A percentile compares a stretch with the other conserved stretches of the same genome.
These are phyloP conservation scores for Mactra quadrangularis DNA, from an alignment of 1,140 invertebrate species.

Conservation along the genomic window DNA sequence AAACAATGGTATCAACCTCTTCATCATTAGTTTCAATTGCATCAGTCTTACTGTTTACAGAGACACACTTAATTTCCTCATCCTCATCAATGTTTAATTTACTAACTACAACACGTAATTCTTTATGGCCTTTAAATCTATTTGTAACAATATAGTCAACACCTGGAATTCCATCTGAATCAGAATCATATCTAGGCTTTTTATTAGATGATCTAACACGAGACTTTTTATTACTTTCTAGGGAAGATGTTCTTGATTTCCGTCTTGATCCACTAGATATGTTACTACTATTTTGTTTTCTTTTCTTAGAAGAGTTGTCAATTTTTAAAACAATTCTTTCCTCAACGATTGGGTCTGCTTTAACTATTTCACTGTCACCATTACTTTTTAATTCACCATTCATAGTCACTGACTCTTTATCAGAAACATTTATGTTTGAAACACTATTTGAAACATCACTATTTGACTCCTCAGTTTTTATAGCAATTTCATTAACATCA, in stretches of 20 bases:
- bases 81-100: constrained; percentile 62
- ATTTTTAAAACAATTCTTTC: constrained; percentile 25
- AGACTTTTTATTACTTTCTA: neutral
- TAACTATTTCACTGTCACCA: constrained; percentile 2
- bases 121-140: constrained; percentile 76
- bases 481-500: no score
- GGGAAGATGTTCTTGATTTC: constrained; percentile 40
- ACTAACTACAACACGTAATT: constrained; percentile 72
- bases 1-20: constrained; percentile 1
- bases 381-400: constrained; percentile 33
- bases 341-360: constrained; percentile 2
- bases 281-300: constrained; percentile 21
- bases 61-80: constrained; percentile 1
- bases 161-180: constrained; percentile 57
- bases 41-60: neutral
- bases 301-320: constrained; percentile 33
- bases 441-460: neutral
- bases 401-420: constrained; percentile 9
- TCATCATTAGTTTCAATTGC: neutral
- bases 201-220: neutral
- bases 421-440: constrained; percentile 8
- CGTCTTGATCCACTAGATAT: constrained; percentile 35
- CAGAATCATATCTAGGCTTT: constrained; percentile 35
- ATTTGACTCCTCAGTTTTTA: no score
- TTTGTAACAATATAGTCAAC: constrained; percentile 77